Conservation (phyloP, 2,797 vertebrate species). For the Knipowitschia caucasica region DNA sequence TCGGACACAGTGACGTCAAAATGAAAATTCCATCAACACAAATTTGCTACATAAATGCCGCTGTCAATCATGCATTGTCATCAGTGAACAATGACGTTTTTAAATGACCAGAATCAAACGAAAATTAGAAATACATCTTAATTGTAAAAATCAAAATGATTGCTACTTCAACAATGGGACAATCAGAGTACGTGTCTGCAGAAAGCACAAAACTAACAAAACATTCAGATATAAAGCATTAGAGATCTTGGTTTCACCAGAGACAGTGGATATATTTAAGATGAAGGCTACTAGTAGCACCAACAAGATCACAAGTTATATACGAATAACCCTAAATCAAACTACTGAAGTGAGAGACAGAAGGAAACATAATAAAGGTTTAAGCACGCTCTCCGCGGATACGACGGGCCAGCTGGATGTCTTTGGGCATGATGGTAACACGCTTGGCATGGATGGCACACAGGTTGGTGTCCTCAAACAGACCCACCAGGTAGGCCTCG, state of each 20-base stretch:
- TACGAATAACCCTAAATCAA: slow-evolving; percentile 70
- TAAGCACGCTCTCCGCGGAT: slow-evolving; percentile 84
- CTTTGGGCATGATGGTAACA: slow-evolving; percentile 87
- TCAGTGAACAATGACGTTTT: slow-evolving; percentile 54
- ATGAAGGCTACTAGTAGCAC: slow-evolving; percentile 70
- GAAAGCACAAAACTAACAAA: slow-evolving; percentile 39
- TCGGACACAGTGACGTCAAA: slow-evolving; percentile 59
- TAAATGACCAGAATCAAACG: slow-evolving; percentile 58
- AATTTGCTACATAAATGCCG: slow-evolving; percentile 73
- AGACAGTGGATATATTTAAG: slow-evolving; percentile 54
- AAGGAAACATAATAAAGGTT: slow-evolving; percentile 42
- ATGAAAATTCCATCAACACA: slow-evolving; percentile 61
- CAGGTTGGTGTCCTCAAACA: slow-evolving; percentile 84
- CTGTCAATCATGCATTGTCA: slow-evolving; percentile 65
- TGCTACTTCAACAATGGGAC: slow-evolving; percentile 51
- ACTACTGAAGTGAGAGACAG: slow-evolving; percentile 54
- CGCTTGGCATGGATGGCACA: slow-evolving; percentile 87
- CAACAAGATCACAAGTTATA: slow-evolving; percentile 68
- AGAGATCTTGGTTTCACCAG: slow-evolving; percentile 45
- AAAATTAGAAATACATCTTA: slow-evolving; percentile 71
- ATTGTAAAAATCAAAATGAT: slow-evolving; percentile 39
- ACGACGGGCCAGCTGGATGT: slow-evolving; percentile 87
- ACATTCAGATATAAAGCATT: slow-evolving; percentile 39
- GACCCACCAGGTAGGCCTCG: slow-evolving; percentile 82
- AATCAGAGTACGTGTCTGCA: slow-evolving; percentile 28